phyloP scores from a whole-genome alignment of 2,797 vertebrate genomes.

The Malacoraja senta region DNA sequence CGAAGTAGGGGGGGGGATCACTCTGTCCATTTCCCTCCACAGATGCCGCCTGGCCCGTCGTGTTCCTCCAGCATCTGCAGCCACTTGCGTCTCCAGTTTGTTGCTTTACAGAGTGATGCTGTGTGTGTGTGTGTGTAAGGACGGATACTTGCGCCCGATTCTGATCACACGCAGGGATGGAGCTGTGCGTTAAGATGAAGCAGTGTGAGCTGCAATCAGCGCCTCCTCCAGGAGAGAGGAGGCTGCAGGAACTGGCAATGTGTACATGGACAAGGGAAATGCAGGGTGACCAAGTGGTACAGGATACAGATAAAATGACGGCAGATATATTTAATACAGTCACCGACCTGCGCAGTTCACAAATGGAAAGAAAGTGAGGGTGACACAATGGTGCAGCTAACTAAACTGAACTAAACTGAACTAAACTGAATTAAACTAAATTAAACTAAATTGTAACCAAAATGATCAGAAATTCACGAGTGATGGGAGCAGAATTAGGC shows the following conservation, averaged over 20 bases:
- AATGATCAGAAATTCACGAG: neutral
- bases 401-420: too few relatives aligned
- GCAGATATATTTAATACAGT: neutral
- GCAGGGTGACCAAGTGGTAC: neutral
- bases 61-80: too few relatives aligned
- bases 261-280: neutral
- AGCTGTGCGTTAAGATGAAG: too few relatives aligned
- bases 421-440: too few relatives aligned
- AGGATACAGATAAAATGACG: neutral
- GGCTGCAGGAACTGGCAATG: neutral
- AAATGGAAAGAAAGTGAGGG: neutral
- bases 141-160: neutral
- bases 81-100: too few relatives aligned
- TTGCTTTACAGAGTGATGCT: neutral
- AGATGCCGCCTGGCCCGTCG: too few relatives aligned
- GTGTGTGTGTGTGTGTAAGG: neutral
- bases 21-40: too few relatives aligned
- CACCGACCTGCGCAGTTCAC: neutral
- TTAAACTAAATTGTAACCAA: neutral
- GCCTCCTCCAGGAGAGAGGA: neutral
- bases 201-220: neutral
- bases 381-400: too few relatives aligned
- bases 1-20: too few relatives aligned
- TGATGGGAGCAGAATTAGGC: too few relatives aligned
- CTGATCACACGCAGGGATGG: neutral